phyloP scores from a whole-genome alignment of 2,113 vertebrate species.

The Synchiropus splendidus region DNA sequence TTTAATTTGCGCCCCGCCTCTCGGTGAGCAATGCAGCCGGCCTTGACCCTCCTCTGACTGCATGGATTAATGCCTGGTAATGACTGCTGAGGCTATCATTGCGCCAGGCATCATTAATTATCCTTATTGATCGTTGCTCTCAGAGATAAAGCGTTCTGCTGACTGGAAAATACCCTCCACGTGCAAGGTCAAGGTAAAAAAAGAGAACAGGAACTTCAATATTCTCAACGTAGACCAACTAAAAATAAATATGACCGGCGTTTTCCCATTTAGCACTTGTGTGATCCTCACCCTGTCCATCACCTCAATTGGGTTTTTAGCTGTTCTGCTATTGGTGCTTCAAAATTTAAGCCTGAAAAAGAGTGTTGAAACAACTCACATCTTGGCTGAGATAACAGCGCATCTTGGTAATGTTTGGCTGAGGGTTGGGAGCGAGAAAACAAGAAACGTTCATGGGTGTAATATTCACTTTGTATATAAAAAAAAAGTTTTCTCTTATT shows the following conservation, averaged over 20 bases:
- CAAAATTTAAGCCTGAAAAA: too few relatives aligned
- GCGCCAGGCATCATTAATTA: conserved; percentile 99
- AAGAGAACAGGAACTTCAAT: conserved; percentile 79
- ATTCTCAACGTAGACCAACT: conserved; percentile 67
- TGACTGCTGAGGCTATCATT: conserved; percentile 99
- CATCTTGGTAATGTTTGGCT: too few relatives aligned
- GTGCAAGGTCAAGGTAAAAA: conserved; percentile 90
- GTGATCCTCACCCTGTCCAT: too few relatives aligned
- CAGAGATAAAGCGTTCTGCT: conserved; percentile 99
- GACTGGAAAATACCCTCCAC: conserved; percentile 97
- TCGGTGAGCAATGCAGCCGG: conserved; percentile 91
- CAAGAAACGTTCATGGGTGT: too few relatives aligned
- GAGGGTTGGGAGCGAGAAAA: too few relatives aligned
- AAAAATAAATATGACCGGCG: conserved; percentile 35
- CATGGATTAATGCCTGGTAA: conserved; percentile 97
- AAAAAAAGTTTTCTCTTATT: too few relatives aligned
- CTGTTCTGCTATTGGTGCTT: too few relatives aligned
- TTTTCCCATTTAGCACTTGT: too few relatives aligned
- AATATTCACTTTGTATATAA: too few relatives aligned
- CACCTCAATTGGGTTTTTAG: too few relatives aligned
- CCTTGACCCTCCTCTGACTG: conserved; percentile 97
- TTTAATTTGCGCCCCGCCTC: conserved; percentile 94
- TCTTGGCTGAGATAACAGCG: too few relatives aligned
- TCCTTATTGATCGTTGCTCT: conserved; percentile 99
- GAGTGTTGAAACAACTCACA: too few relatives aligned